Evolutionary conservation across 1,140 invertebrate species (phyloP).

Genomic region (Mesaphorura yosii): DNA sequence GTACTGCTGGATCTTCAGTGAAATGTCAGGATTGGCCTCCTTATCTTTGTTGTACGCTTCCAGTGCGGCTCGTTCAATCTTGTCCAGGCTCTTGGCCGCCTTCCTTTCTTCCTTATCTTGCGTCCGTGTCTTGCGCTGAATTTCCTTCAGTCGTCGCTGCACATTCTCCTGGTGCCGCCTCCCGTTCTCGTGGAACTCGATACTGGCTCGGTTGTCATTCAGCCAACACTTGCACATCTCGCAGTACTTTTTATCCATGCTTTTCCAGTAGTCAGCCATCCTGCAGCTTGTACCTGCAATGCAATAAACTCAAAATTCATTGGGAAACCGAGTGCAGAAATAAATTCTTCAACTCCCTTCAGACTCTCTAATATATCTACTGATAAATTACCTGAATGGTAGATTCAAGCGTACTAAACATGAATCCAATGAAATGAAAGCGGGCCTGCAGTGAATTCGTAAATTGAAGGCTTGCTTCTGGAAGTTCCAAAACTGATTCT

Average conservation of each 20-base stretch:
- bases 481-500: no score
- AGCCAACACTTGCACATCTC: slow-evolving; percentile 98
- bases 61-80: slow-evolving; percentile 59
- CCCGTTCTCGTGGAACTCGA: slow-evolving; percentile 90
- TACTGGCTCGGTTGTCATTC: slow-evolving; percentile 89
- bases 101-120: slow-evolving; percentile 63
- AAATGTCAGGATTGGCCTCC: slow-evolving; percentile 46
- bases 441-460: no score
- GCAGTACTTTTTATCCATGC: slow-evolving; percentile 86
- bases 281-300: not conserved
- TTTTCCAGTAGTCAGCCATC: slow-evolving; percentile 93
- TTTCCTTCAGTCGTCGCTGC: slow-evolving; percentile 67
- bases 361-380: no score
- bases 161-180: slow-evolving; percentile 90
- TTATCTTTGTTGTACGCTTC: slow-evolving; percentile 20
- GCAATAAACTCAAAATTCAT: no score
- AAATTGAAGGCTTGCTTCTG: no score
- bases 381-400: no score
- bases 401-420: no score
- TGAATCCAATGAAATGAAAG: no score
- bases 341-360: no score
- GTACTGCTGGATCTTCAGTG: slow-evolving; percentile 18
- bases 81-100: slow-evolving; percentile 64
- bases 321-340: no score
- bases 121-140: slow-evolving; percentile 67